Percentiles rank a stretch among this genome's conserved stretches.
Conservation (phyloP, 2,888 invertebrate genomes). For the Subacronicta megacephala region DNA sequence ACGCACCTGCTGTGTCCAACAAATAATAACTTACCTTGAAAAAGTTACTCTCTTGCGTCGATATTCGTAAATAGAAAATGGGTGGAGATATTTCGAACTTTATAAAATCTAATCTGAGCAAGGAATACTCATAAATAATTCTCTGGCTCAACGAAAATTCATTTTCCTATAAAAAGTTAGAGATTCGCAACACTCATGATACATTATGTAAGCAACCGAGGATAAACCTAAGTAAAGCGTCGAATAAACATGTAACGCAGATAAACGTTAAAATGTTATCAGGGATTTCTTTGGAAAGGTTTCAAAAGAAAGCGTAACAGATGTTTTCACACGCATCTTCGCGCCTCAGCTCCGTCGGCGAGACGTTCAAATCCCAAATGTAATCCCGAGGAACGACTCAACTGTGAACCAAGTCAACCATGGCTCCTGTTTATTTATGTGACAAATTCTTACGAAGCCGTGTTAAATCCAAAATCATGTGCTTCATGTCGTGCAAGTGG, state of each 20-base stretch:
- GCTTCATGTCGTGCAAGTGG: conserved; percentile 70
- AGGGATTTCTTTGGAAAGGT: conserved; percentile 72
- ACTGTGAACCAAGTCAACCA: conserved; percentile 82
- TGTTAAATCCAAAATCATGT: conserved; percentile 80
- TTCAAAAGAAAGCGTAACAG: conserved; percentile 83
- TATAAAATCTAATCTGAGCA: conserved; percentile 14
- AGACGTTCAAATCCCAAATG: conserved; percentile 83
- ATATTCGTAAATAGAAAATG: neutral
- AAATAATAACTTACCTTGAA: too few species aligned
- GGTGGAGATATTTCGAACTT: neutral
- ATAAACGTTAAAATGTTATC: conserved; percentile 71
- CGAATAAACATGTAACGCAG: conserved; percentile 59
- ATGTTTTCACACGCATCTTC: conserved; percentile 84
- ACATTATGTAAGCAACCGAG: conserved; percentile 55
- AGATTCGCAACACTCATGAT: conserved; percentile 49
- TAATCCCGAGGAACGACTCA: conserved; percentile 82
- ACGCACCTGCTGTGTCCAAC: too few species aligned
- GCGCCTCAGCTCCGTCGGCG: conserved; percentile 60
- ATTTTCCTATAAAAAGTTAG: conserved; percentile 47
- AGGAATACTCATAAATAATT: conserved; percentile 38
- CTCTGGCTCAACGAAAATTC: conserved; percentile 33
- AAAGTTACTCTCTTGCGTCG: neutral
- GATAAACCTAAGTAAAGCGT: conserved; percentile 59
- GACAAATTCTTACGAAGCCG: conserved; percentile 86
- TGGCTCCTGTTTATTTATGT: conserved; percentile 87